phyloP scores from a whole-genome alignment of 2,888 invertebrate genomes.

The Orchestes rusci region DNA sequence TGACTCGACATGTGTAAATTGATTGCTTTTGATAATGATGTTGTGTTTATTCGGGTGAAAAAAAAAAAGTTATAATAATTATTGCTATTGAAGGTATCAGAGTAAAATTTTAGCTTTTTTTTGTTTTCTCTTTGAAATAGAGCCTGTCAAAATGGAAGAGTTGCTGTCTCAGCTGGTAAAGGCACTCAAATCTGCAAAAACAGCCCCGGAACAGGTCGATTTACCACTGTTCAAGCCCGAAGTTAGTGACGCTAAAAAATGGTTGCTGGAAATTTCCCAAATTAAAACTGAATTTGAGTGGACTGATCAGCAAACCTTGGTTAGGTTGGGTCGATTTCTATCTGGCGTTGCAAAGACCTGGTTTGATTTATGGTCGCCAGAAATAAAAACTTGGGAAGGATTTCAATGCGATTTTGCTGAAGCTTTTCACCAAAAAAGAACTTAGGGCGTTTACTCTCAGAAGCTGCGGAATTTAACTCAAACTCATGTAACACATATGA shows the following conservation, averaged over 20 bases:
- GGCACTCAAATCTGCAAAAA: too few species aligned
- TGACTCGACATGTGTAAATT: too few species aligned
- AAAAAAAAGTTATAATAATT: too few species aligned
- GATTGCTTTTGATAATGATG: too few species aligned
- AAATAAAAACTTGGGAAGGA: slow-evolving; percentile 21
- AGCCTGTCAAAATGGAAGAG: too few species aligned
- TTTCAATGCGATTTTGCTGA: slow-evolving; percentile 28
- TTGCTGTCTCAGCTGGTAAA: too few species aligned
- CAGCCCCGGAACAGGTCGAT: slow-evolving; percentile 18
- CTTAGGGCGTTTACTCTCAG: slow-evolving; percentile 21
- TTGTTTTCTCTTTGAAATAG: too few species aligned
- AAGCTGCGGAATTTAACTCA: slow-evolving; percentile 16
- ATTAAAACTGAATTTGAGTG: slow-evolving; percentile 21
- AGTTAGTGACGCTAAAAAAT: slow-evolving; percentile 8
- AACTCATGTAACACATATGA: slow-evolving; percentile 23
- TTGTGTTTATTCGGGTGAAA: too few species aligned
- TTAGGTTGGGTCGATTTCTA: slow-evolving; percentile 24
- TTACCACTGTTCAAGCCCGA: slow-evolving; percentile 19
- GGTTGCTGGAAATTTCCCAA: slow-evolving; percentile 7
- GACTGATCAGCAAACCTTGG: slow-evolving; percentile 1
- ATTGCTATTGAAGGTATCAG: too few species aligned
- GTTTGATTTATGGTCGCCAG: slow-evolving; percentile 25
- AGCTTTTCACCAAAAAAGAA: slow-evolving; percentile 26
- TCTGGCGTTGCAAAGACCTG: slow-evolving; percentile 18
- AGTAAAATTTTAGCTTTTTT: too few species aligned